Conservation (phyloP, 2,113 vertebrate genomes). For the Calidris pugnax region DNA sequence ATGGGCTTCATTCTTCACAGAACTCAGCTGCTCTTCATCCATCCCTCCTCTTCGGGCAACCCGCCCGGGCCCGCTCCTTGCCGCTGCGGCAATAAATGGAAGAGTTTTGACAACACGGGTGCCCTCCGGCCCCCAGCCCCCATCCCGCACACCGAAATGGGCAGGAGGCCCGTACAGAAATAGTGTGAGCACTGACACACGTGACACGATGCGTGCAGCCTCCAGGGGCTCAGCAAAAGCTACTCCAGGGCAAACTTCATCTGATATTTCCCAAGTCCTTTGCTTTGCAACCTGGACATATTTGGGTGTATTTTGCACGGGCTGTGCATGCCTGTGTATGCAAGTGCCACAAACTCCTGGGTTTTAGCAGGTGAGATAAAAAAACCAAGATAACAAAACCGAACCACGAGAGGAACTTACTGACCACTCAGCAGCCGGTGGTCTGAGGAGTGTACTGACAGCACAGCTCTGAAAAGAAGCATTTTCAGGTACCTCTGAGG, state of each 20-base stretch:
- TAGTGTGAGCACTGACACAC: fast-evolving
- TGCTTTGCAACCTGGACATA: not conserved
- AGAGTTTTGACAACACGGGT: not conserved
- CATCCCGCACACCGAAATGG: not conserved
- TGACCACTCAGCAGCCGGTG: not conserved
- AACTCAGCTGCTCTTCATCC: not conserved
- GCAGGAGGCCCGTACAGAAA: not conserved
- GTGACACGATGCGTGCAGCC: not conserved
- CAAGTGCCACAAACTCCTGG: fast-evolving
- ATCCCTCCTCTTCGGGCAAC: not conserved
- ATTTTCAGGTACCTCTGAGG: fast-evolving
- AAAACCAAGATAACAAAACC: not conserved
- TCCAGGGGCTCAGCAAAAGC: not conserved
- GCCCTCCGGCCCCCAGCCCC: not conserved
- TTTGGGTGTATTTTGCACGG: fast-evolving
- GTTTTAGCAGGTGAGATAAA: not conserved
- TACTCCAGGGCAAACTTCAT: not conserved
- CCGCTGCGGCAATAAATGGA: not conserved
- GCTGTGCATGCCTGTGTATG: fast-evolving
- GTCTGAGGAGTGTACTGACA: not conserved
- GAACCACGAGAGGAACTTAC: not conserved
- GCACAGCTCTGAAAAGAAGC: not conserved
- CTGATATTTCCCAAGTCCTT: not conserved
- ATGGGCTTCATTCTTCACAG: not conserved
- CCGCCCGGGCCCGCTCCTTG: not conserved